phyloP scores from a whole-genome alignment of 2,113 vertebrate species.

The Phaethornis superciliosus region DNA sequence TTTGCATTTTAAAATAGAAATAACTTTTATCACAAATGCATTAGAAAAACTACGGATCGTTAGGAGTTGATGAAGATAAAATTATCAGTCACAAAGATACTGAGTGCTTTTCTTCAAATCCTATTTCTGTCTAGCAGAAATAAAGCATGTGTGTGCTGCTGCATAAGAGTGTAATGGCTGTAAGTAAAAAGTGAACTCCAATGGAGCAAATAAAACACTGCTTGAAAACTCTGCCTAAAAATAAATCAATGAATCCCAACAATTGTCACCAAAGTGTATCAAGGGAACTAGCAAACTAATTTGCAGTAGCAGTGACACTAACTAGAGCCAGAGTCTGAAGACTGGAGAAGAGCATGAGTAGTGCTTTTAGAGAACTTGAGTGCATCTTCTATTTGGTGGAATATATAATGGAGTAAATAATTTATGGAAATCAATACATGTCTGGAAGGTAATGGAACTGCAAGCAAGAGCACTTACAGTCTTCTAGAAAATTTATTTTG shows the following conservation, averaged over 20 bases:
- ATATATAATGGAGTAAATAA: constrained; percentile 39
- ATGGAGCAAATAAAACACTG: background rate
- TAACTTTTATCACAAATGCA: background rate
- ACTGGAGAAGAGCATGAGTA: background rate
- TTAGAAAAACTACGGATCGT: constrained; percentile 15
- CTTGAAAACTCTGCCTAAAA: constrained; percentile 11
- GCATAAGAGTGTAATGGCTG: background rate
- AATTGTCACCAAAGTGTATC: background rate
- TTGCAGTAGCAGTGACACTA: background rate
- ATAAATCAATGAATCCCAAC: constrained; percentile 17
- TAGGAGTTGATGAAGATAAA: constrained; percentile 50
- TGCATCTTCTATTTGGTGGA: background rate
- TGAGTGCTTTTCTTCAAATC: constrained; percentile 11
- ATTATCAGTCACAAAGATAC: constrained; percentile 34
- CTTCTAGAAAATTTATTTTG: constrained; percentile 34
- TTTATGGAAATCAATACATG: constrained; percentile 52
- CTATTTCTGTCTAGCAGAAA: background rate
- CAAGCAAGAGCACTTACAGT: constrained; percentile 36
- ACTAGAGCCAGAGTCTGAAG: background rate
- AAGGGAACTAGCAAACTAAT: constrained; percentile 21
- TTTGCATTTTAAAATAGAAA: constrained; percentile 12
- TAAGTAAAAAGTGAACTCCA: constrained; percentile 4
- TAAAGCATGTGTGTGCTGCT: background rate
- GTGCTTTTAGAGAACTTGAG: constrained; percentile 20
- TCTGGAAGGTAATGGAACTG: constrained; percentile 32